A percentile compares a stretch with the other conserved stretches of the same genome.
Conservation (phyloP, 2,113 vertebrate species). For the Nipponia nippon region DNA sequence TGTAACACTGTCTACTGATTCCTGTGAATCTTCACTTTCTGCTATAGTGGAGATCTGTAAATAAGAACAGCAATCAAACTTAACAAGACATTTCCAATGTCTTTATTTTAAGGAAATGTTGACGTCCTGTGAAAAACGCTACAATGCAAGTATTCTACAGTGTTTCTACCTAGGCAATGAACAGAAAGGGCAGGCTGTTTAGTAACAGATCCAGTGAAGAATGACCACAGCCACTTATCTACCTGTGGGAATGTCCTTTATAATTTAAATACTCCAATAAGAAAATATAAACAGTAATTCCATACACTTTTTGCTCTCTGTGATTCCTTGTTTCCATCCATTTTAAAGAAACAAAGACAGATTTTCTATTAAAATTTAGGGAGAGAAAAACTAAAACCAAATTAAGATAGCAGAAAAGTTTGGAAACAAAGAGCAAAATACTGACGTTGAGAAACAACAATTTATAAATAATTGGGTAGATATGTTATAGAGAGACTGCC, state of each 20-base stretch:
- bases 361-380: neutral
- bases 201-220: neutral
- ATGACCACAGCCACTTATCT: neutral
- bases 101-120: neutral
- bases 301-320: neutral
- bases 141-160: neutral
- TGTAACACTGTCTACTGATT: conserved; percentile 97
- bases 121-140: neutral
- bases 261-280: neutral
- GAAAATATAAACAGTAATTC: neutral
- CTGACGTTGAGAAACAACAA: neutral
- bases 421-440: neutral
- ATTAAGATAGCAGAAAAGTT: neutral
- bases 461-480: neutral
- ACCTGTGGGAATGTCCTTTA: neutral
- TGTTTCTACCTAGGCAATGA: neutral
- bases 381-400: neutral
- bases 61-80: conserved; percentile 58
- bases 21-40: conserved; percentile 98
- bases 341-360: neutral
- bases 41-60: conserved; percentile 94
- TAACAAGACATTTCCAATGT: neutral
- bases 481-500: neutral
- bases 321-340: neutral
- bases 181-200: neutral